These are phyloP conservation scores for Drosophila pallidifrons DNA, from an alignment of 1,140 invertebrate genomes.

Conservation along the genomic window DNA sequence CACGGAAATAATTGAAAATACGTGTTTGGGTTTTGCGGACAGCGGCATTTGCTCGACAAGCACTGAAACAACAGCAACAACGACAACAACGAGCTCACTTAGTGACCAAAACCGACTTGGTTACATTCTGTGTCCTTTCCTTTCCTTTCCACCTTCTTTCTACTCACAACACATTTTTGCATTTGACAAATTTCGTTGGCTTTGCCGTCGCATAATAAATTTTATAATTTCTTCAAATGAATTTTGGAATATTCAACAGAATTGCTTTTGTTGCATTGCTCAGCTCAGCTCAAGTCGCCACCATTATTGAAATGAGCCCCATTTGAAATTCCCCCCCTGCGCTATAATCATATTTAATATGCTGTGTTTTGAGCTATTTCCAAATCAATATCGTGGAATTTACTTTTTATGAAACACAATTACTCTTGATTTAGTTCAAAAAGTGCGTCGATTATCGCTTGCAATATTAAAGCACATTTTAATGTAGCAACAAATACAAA, in stretches of 20 bases:
- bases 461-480: no score
- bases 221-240: conserved; percentile 76
- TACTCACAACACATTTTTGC: conserved; percentile 17
- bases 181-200: conserved; percentile 73
- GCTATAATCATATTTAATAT: background rate
- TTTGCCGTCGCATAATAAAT: conserved; percentile 74
- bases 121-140: background rate
- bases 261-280: conserved; percentile 4
- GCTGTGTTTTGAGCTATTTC: background rate
- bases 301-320: conserved; percentile 3
- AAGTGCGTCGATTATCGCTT: background rate
- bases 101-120: conserved; percentile 41
- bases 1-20: conserved; percentile 84
- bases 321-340: background rate
- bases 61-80: conserved; percentile 46
- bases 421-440: background rate
- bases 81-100: conserved; percentile 23
- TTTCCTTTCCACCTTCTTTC: background rate
- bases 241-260: conserved; percentile 68
- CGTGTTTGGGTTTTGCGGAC: conserved; percentile 82
- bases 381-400: background rate
- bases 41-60: conserved; percentile 67
- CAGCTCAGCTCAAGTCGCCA: background rate
- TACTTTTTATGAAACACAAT: background rate
- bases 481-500: no score